Evolutionary conservation across 2,888 invertebrate species (phyloP), one percentile per base, ranked within the genome.

Genomic region (Thysanoteuthis rhombus): DNA sequence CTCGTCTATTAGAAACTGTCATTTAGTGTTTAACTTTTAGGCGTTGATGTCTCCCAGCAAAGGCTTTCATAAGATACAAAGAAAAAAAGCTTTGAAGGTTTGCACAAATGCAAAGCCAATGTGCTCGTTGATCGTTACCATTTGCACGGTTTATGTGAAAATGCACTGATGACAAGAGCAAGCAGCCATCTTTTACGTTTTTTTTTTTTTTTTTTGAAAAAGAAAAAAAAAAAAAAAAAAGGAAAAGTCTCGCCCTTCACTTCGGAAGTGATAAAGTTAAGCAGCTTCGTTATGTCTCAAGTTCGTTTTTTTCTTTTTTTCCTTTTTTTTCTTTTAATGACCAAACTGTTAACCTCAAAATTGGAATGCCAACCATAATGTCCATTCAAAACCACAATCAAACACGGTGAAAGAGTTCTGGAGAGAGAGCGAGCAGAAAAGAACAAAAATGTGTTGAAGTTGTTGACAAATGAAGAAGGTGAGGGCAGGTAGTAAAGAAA

Each of bases 391-490:
- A 75, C n/a, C 75, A 75, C 75, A 75, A 75, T n/a, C 75, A 90
- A 92, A 92, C 40, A 92, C 32, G 90, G 42, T 42, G 42, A 42
- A 92, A 92, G 32, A 92, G 92, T n/a, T 22, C n/a, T 32, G 45
- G n/a, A n/a, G 19, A 42, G 1, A 92, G 92, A 39, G 36, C 19
- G 10, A 89, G 90, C 22, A 90, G 40, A 32, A 92, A 42, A 32
- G 32, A n/a, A 91, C 42, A 91, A 91, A 91, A 91, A 92, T 45
- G 45, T 45, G 22, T 40, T 92, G 92, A 92, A 42, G 92, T 45
- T n/a, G n/a, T 90, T 45, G 92, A 92, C 40, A 92, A 92, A 40
- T 45, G 92, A 92, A 75, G 19, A n/a, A 10, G 19, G 75, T 12
- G 19, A 75, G n/a, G 16, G n/a, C 32, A 32, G 32, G 8, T 32